Base-by-base conservation (phyloP, 2,888 invertebrate species). In the Emmelina monodactyla region DNA sequence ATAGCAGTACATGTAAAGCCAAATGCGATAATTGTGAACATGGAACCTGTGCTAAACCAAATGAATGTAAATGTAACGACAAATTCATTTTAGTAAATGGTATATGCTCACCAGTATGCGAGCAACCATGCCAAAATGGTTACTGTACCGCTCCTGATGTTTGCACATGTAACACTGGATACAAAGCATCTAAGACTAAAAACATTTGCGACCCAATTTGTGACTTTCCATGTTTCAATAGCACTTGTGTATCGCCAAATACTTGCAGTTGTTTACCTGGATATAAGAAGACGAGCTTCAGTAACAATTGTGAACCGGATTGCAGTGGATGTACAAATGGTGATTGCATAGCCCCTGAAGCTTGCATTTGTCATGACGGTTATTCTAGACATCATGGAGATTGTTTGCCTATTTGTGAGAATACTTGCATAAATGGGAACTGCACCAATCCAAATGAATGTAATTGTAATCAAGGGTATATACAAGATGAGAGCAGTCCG, bases 131-230 rank as follows among this genome's bases (percentile, higher is more conserved):
- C 35, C 43, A 46, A 1, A 67, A 72, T 40, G 62, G 71, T 1
- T 45, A 45, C 1, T 82, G 82, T 38, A 43, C 54, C 2, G 64
- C 53, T 0, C 71, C 71, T 0, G 51, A 67, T 1, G 46, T 49
- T 11, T 82, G 81, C 29, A 44, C 47, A 6, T 82, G 82, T 39
- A 50, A 62, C 16, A 45, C 44, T 14, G 79, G 75, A 1, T 78
- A 65, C 37, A 37, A 16, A 22, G 33, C 22, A 19, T 31, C 73
- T 38, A 41, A 45, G 11, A 31, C 38, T 9, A 44, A 30, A 2
- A 46, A 52, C 25, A 14, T 31, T 14, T 48, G 47, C 33, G 30
- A 28, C 6, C 49, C 50, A 3, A 22, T 40, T 12, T 55, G 54
- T 30, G 46, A 57, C 25, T 63, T 69, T 28, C 48, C 53, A 1